These are phyloP conservation scores for Leptocoma aspasia DNA, from an alignment of 2,113 vertebrate species.

Conservation along the genomic window DNA sequence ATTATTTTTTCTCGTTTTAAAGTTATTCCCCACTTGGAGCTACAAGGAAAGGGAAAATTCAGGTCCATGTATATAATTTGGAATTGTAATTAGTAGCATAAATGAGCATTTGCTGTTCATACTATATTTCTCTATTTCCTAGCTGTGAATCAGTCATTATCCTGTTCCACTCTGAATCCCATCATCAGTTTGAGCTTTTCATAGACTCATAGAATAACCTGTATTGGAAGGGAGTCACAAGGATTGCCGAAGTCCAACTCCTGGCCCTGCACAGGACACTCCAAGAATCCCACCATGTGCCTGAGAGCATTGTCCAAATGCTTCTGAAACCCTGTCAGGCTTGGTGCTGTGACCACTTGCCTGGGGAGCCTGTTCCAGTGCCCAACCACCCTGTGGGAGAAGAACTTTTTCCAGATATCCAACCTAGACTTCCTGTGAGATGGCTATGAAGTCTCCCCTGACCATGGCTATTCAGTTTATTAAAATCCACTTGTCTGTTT, in stretches of 20 bases:
- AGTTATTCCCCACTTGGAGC: background rate
- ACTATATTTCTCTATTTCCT: background rate
- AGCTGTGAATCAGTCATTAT: background rate
- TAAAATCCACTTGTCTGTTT: background rate
- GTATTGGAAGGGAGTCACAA: background rate
- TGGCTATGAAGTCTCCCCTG: background rate
- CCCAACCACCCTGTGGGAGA: background rate
- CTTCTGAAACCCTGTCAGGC: background rate
- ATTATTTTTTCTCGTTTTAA: background rate
- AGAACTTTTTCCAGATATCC: background rate
- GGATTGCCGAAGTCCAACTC: accelerated
- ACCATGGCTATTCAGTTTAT: background rate
- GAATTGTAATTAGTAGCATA: background rate
- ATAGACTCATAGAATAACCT: background rate
- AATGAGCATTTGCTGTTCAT: background rate
- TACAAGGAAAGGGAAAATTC: background rate
- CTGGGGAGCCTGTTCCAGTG: background rate
- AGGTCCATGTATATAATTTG: background rate
- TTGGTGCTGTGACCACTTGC: background rate
- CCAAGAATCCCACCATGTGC: background rate
- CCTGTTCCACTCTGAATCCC: background rate
- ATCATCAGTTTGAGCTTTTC: background rate
- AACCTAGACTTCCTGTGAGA: background rate
- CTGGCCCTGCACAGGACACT: background rate
- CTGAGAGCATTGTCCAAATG: background rate